A percentile compares a stretch with the other conserved stretches of the same genome.
These are phyloP conservation scores for Carlito syrichta DNA, from an alignment of 2,113 vertebrate species.

Conservation along the genomic window DNA sequence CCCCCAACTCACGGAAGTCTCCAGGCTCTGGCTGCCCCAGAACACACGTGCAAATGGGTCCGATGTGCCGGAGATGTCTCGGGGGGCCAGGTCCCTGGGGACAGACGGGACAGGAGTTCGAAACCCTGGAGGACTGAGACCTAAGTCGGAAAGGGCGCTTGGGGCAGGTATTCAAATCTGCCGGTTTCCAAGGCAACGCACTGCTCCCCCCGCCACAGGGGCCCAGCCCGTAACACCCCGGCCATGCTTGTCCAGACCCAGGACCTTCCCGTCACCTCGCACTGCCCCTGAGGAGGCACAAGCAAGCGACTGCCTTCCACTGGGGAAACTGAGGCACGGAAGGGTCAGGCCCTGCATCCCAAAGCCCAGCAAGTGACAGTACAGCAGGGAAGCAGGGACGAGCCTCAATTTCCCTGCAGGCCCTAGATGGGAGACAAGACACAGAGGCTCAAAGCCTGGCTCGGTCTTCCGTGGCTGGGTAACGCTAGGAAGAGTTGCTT, in stretches of 20 bases:
- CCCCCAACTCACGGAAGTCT: constrained; percentile 89
- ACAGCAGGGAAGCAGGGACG: too few relatives aligned
- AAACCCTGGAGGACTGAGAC: not conserved
- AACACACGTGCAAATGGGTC: constrained; percentile 91
- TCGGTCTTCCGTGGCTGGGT: not conserved
- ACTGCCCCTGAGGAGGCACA: not conserved
- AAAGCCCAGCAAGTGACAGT: not conserved
- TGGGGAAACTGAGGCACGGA: not conserved
- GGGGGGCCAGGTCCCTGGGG: constrained; percentile 90
- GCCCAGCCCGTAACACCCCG: not conserved
- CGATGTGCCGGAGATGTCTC: constrained; percentile 91
- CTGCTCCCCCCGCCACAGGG: not conserved
- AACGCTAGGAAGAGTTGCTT: not conserved
- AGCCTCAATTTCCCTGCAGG: not conserved
- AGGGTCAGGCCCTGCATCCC: not conserved
- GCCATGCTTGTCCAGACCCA: rapidly evolving
- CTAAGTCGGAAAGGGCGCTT: not conserved
- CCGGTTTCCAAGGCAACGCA: not conserved
- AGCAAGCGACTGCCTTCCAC: not conserved
- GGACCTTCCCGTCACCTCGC: not conserved
- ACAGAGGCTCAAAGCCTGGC: not conserved
- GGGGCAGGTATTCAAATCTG: not conserved
- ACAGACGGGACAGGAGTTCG: not conserved
- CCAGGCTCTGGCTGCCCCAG: constrained; percentile 87
- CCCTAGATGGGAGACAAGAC: not conserved